A percentile compares a stretch with the other conserved stretches of the same genome.
These are phyloP conservation scores for Dynastes hyllus DNA, from an alignment of 2,888 invertebrate genomes.

Conservation along the genomic window DNA sequence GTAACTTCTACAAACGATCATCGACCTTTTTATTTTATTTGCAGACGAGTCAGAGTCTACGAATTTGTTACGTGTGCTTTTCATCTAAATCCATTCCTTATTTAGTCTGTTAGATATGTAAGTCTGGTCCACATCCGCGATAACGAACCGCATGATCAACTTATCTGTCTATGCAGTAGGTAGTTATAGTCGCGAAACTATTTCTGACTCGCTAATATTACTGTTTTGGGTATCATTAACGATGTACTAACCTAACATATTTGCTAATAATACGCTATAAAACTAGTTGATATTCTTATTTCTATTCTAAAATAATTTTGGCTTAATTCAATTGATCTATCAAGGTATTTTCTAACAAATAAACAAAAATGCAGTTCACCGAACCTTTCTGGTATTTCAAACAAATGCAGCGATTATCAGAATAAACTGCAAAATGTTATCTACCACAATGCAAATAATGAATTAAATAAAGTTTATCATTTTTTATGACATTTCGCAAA, in stretches of 20 bases:
- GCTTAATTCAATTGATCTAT: not conserved
- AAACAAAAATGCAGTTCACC: not conserved
- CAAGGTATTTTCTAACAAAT: not conserved
- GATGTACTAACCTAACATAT: not conserved
- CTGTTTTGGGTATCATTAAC: not conserved
- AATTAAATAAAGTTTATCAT: not conserved
- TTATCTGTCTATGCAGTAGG: slow-evolving; percentile 2
- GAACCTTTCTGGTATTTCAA: not conserved
- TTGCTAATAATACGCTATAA: not conserved
- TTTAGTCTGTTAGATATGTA: slow-evolving; percentile 42
- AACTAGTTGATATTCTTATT: not conserved
- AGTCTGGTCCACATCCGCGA: slow-evolving; percentile 45
- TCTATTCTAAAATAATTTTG: not conserved
- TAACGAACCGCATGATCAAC: slow-evolving; percentile 7
- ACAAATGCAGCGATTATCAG: not conserved
- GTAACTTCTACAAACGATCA: slow-evolving; percentile 10
- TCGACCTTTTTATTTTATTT: slow-evolving; percentile 33
- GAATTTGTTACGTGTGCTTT: slow-evolving; percentile 22
- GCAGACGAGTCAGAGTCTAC: slow-evolving; percentile 18
- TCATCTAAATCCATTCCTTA: slow-evolving; percentile 29
- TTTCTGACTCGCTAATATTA: not conserved
- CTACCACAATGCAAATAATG: not conserved
- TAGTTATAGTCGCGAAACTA: not conserved
- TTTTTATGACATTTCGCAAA: too few relatives aligned
- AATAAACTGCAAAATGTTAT: not conserved